Evolutionary conservation across 2,888 invertebrate species (phyloP).

Genomic region (Margaritifera margaritifera): DNA sequence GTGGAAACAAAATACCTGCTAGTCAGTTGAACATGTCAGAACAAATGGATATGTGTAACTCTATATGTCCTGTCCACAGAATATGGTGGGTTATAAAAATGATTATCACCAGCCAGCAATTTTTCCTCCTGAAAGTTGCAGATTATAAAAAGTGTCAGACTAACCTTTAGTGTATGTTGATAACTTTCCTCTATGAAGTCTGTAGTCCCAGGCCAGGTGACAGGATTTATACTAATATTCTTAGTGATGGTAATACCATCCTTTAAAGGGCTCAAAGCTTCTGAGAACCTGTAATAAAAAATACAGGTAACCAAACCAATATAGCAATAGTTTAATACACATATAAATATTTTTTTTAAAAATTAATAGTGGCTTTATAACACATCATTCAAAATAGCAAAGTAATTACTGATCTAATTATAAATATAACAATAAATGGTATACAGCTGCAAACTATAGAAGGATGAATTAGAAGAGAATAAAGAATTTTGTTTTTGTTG

Average conservation of each 20-base stretch:
- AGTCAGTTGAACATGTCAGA: too few relatives aligned
- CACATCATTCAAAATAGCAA: background rate
- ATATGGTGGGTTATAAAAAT: too few relatives aligned
- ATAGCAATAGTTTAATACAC: background rate
- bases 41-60: too few relatives aligned
- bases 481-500: too few relatives aligned
- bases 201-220: constrained; percentile 50
- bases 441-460: too few relatives aligned
- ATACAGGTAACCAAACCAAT: background rate
- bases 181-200: constrained; percentile 45
- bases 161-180: constrained; percentile 34
- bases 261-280: constrained; percentile 32
- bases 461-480: too few relatives aligned
- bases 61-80: too few relatives aligned
- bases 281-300: constrained; percentile 26
- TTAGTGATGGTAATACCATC: constrained; percentile 28
- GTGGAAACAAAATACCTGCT: too few relatives aligned
- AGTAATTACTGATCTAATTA: too few relatives aligned
- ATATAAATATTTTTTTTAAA: background rate
- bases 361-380: background rate
- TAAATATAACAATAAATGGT: too few relatives aligned
- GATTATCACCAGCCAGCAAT: too few relatives aligned
- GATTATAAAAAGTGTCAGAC: background rate
- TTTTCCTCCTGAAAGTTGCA: too few relatives aligned
- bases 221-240: constrained; percentile 21